Percentiles rank a stretch among this genome's conserved stretches.
Evolutionary conservation across 2,113 vertebrate species (phyloP).

Genomic region (Holacanthus passer): DNA sequence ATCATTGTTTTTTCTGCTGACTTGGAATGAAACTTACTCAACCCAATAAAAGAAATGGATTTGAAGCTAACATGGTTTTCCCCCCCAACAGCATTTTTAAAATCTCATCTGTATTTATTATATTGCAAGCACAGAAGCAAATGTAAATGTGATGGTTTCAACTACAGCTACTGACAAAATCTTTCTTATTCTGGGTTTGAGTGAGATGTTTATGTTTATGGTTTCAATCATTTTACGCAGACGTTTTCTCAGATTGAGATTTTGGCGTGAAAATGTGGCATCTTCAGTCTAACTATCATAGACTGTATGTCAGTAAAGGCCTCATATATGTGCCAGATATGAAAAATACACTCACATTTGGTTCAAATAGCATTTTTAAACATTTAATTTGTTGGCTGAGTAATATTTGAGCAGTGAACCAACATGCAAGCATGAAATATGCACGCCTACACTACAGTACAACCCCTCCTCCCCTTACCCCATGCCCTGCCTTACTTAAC

Average conservation of each 20-base stretch:
- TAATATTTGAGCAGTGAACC: neutral
- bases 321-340: neutral
- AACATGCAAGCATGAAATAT: neutral
- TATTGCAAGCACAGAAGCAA: neutral
- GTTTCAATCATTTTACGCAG: neutral
- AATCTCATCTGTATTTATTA: neutral
- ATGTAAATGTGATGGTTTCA: neutral
- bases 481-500: neutral
- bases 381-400: neutral
- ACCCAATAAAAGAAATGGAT: neutral
- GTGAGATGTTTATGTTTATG: neutral
- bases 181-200: neutral
- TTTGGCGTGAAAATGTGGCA: neutral
- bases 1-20: neutral
- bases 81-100: neutral
- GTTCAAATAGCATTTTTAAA: neutral
- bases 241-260: constrained; percentile 10
- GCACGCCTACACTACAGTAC: neutral
- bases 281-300: neutral
- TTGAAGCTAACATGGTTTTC: neutral
- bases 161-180: neutral
- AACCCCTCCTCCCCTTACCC: no score
- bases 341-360: neutral
- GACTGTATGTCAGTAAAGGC: neutral
- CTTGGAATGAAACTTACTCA: neutral